Evolutionary conservation across 2,888 invertebrate species (phyloP), one percentile per base, ranked within the genome.

Genomic region (Luffia ferchaultella): DNA sequence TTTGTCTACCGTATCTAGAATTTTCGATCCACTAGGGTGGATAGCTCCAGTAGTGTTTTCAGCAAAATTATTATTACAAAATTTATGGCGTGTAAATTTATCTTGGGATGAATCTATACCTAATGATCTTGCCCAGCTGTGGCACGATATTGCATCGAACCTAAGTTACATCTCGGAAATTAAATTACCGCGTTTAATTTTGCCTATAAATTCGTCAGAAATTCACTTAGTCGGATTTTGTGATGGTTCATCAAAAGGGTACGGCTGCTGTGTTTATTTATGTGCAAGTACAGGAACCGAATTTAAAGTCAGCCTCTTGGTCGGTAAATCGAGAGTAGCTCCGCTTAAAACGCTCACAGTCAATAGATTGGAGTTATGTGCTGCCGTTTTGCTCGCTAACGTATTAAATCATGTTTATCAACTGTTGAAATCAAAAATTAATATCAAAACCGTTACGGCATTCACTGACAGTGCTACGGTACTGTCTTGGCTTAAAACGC

Each of bases 281-380:
- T 18, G 43, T 5, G 16, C 43, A 12, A 16, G 9, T 16, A 43
- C 43, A 43, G 12, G 5, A 5, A 5, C n/a, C 5, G 16, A 16
- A 9, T 7, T 43, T n/a, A 15, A 12, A 12, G 43, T 40, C 48
- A 50, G 52, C 1, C 51, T 63, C n/a, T 45, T 63, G 16, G 55
- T 52, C 42, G 52, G 60, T 1, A 65, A 64, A 48, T 47, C 57
- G n/a, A 57, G 55, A 18, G 58, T 63, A 1, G 60, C 62, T 1
- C 59, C 48, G 18, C 15, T 42, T 9, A 48, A 48, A 18, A n/a
- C 19, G 17, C 42, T 42, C 2, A 42, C 48, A 41, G 42, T 48
- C 7, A 48, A 48, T 19, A 42, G 48, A 15, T 42, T 48, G 20
- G 48, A 48, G 20, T 20, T 48, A 15, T 48, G 60, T 42, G 62